Conservation (phyloP, 2,797 vertebrate species). For the Paramormyrops hopkinsi region DNA sequence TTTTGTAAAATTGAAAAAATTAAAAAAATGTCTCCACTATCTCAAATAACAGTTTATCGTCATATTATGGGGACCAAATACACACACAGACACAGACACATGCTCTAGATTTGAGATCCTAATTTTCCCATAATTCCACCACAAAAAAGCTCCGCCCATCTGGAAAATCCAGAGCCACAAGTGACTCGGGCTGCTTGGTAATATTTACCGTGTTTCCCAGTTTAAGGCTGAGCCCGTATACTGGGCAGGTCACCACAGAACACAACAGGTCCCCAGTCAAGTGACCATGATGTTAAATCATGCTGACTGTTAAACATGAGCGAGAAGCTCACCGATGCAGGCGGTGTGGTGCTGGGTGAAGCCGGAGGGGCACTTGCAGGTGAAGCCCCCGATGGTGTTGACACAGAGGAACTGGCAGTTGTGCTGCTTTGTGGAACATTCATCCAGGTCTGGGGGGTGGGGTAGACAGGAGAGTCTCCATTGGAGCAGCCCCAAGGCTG, state of each 20-base stretch:
- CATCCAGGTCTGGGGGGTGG: constrained; percentile 79
- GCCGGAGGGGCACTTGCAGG: constrained; percentile 93
- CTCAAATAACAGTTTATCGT: not conserved
- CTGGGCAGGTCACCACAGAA: constrained; percentile 44
- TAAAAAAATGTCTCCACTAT: not conserved
- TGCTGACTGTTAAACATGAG: constrained; percentile 40
- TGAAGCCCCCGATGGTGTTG: constrained; percentile 95
- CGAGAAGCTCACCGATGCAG: constrained; percentile 79
- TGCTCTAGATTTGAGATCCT: not conserved
- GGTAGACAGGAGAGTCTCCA: not conserved
- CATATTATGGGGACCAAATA: not conserved
- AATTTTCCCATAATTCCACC: not conserved
- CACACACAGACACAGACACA: not conserved
- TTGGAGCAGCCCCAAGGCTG: not conserved
- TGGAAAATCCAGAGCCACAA: not conserved
- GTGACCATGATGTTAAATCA: constrained; percentile 38
- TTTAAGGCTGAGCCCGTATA: constrained; percentile 45
- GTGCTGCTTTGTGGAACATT: constrained; percentile 93
- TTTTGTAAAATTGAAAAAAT: not conserved
- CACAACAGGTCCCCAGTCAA: constrained; percentile 51
- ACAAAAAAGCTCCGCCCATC: not conserved
- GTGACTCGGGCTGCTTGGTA: not conserved
- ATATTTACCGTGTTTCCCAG: constrained; percentile 21
- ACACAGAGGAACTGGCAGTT: constrained; percentile 99
- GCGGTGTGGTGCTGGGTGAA: constrained; percentile 94